phyloP scores from a whole-genome alignment of 1,140 invertebrate species.

The Frieseomelitta varia region DNA sequence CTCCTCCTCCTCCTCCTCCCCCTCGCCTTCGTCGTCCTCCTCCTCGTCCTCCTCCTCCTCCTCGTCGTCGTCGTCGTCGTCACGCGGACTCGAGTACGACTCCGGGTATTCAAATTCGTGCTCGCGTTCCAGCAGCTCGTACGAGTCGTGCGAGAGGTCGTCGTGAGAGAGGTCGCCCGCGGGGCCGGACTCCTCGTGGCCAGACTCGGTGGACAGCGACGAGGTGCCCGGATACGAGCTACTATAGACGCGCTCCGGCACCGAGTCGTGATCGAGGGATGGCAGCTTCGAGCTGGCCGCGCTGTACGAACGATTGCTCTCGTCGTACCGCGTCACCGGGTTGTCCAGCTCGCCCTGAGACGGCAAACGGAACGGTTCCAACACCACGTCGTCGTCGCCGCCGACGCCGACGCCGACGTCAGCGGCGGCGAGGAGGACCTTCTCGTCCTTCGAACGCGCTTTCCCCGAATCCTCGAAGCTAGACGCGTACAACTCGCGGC shows the following conservation, averaged over 20 bases:
- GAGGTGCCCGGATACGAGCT: constrained; percentile 92
- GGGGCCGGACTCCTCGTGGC: constrained; percentile 83
- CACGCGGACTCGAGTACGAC: constrained; percentile 77
- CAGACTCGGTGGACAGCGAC: constrained; percentile 85
- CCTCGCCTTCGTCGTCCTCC: constrained; percentile 62
- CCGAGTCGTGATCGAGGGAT: constrained; percentile 85
- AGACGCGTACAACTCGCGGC: constrained; percentile 89
- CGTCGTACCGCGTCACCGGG: constrained; percentile 89
- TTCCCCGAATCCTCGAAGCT: constrained; percentile 87
- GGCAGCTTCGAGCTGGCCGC: constrained; percentile 83
- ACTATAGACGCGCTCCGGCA: constrained; percentile 88
- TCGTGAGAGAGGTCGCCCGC: constrained; percentile 89
- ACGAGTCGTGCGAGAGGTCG: constrained; percentile 94
- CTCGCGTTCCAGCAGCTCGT: constrained; percentile 90
- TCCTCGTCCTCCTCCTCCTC: constrained; percentile 26
- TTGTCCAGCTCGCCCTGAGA: constrained; percentile 85
- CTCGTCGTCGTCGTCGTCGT: constrained; percentile 69
- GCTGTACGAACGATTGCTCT: constrained; percentile 85
- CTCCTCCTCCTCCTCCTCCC: constrained; percentile 38
- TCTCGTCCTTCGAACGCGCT: constrained; percentile 80
- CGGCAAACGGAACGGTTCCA: constrained; percentile 73
- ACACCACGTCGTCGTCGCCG: constrained; percentile 28
- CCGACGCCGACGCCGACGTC: too few species aligned
- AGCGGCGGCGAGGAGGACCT: constrained; percentile 15
- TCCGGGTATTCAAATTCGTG: constrained; percentile 80